Evolutionary conservation across 1,140 invertebrate genomes (phyloP), one percentile per base, ranked within the genome.

Genomic region (Diuraphis noxia): DNA sequence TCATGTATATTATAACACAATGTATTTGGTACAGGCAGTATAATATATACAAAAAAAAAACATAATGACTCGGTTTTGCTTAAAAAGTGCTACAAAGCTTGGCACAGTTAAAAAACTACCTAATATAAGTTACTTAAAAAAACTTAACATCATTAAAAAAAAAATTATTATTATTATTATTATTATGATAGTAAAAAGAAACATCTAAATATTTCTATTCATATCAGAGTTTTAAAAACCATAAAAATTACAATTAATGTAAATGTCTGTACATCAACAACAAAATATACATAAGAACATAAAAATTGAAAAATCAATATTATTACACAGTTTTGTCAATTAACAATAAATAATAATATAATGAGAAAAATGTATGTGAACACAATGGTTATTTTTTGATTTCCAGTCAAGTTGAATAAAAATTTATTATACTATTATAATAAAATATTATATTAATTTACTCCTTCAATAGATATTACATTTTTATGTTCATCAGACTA

Each of bases 81-180:
- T 91, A 91, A 91, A 91, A 82, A 91, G 89, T 91, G 89, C 89
- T 91, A 91, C 43, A 82, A 91, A 91, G 89, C 89, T 91, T 91
- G 89, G 89, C 89, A 91, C 89, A 82, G 43, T 81, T 91, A 91
- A 91, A 72, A 90, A 91, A 81, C 89, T 91, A 91, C 43, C 77
- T 91, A 91, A 91, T 91, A 91, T 46, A 91, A 91, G 89, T 91
- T 91, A 91, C 89, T 91, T 91, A 91, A 82, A 77, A 89, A 91
- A 91, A 91, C 89, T 91, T 91, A 91, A 91, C 89, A 91, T 91
- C 40, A 21, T 91, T 49, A 81, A 34, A 81, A 79, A 81, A 81
- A 79, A 81, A 86, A 88, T 46, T 72, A 72, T 63, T 63, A 88
- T 56, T 38, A 56, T 86, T 23, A 38, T 87, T 38, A 56, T 88